These are phyloP conservation scores for Limanda limanda DNA, from an alignment of 2,113 vertebrate species.

Conservation along the genomic window DNA sequence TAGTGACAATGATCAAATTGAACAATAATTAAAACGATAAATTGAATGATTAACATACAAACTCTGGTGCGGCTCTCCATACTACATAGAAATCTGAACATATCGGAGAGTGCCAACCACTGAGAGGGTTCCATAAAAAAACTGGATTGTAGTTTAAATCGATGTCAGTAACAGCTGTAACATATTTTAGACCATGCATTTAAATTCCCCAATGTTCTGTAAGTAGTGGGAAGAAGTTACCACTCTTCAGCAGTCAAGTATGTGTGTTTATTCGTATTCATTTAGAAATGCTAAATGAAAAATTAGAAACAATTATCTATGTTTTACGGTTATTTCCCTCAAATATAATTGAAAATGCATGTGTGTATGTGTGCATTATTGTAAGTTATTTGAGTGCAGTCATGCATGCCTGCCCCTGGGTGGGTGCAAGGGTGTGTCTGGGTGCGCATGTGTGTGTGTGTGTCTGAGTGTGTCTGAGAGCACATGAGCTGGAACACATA, in stretches of 20 bases:
- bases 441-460: neutral
- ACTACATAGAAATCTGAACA: no score
- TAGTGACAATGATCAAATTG: no score
- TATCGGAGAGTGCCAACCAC: neutral
- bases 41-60: no score
- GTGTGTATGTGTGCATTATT: neutral
- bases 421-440: neutral
- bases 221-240: constrained; percentile 23
- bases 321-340: constrained; percentile 27
- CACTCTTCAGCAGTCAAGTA: neutral
- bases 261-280: constrained; percentile 16
- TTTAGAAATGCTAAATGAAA: constrained; percentile 22
- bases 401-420: constrained; percentile 14
- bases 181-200: constrained; percentile 11
- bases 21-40: no score
- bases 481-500: constrained; percentile 7
- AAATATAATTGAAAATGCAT: constrained; percentile 8
- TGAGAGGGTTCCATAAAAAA: neutral
- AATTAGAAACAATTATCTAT: constrained; percentile 32
- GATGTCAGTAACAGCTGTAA: neutral
- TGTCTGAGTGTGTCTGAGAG: no score
- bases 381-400: constrained; percentile 35
- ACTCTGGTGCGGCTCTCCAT: no score
- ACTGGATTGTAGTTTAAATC: constrained; percentile 4
- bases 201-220: constrained; percentile 1